Evolutionary conservation across 2,888 invertebrate genomes (phyloP).

Genomic region (Eristalis tenax): DNA sequence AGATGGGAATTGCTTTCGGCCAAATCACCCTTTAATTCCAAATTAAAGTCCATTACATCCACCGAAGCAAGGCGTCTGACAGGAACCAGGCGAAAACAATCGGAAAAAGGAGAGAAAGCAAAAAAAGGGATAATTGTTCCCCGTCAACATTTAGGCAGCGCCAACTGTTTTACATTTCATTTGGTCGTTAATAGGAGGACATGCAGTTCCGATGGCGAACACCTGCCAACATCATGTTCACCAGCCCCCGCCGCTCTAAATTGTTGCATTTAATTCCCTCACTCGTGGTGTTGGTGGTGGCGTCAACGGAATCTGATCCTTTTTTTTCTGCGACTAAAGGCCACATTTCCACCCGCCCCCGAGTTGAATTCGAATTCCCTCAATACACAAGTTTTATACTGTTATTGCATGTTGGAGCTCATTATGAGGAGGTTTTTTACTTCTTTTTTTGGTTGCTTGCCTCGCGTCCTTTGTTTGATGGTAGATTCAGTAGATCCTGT

Average conservation of each 20-base stretch:
- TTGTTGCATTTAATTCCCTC: constrained; percentile 44
- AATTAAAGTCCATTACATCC: constrained; percentile 22
- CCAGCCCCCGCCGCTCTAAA: constrained; percentile 13
- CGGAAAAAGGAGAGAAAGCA: neutral
- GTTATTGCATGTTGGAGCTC: constrained; percentile 68
- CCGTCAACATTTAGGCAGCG: constrained; percentile 27
- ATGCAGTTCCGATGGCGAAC: constrained; percentile 51
- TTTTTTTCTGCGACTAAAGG: neutral
- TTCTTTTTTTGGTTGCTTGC: neutral
- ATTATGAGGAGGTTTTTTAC: constrained; percentile 41
- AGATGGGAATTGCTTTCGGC: neutral
- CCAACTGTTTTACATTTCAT: constrained; percentile 41
- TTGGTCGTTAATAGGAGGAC: constrained; percentile 28
- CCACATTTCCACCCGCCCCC: neutral
- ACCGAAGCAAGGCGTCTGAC: neutral
- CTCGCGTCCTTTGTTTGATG: constrained; percentile 43
- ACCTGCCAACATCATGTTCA: constrained; percentile 41
- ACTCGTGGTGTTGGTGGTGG: neutral
- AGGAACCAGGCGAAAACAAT: neutral
- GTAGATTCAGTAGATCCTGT: constrained; percentile 29
- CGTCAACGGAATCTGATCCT: neutral
- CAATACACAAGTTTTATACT: constrained; percentile 60
- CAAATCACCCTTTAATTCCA: constrained; percentile 20
- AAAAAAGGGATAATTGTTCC: constrained; percentile 20
- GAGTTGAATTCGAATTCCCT: constrained; percentile 14